Base-by-base conservation (phyloP, 1,140 invertebrate species). In the Brachionus rotundiformis region DNA sequence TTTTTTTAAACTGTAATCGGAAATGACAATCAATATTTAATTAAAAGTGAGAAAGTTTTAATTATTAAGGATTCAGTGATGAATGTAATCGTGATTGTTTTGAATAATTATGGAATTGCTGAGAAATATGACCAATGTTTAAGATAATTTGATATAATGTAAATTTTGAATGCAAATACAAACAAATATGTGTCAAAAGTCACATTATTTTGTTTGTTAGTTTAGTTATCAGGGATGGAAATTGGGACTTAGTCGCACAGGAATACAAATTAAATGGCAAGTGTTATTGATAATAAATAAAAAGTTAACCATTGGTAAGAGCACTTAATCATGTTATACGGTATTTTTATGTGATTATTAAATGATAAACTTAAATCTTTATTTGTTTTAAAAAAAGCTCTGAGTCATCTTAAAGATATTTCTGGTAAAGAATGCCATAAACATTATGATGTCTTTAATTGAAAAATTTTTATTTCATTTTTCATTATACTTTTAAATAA, bases 121-220 rank as follows among this genome's bases (percentile, higher is more conserved):
- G 63, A 68, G 63, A 68, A 68, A 31, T 63, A 10, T 33, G 33
- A 54, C 47, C 47, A 54, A 19, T 19, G 47, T 25, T 2, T 29
- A 33, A n/a, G 29, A 39, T 68, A 68, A 68, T 68, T 68, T 33
- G 63, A 68, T 68, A 68, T 8, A 25, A 27, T 68, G 61, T 27
- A 63, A 33, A 63, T 13, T 36, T 27, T 63, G 25, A 27, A 63
- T 68, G 63, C 16, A 11, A 33, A 68, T 16, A 68, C 16, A 19
- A 68, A 36, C 16, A 68, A 36, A 68, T 19, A 68, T 33, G 27
- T 68, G 63, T 68, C 0, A 33, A 68, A 68, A 68, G 31, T 68
- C 63, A 68, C 63, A 68, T 33, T 68, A 68, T 63, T 63, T 33
- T 68, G 63, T 68, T 68, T 68, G 33, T 23, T 68, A 68, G 39